A percentile compares a stretch with the other conserved stretches of the same genome.
phyloP scores from a whole-genome alignment of 2,113 vertebrate genomes.

The Hemibagrus wyckioides region DNA sequence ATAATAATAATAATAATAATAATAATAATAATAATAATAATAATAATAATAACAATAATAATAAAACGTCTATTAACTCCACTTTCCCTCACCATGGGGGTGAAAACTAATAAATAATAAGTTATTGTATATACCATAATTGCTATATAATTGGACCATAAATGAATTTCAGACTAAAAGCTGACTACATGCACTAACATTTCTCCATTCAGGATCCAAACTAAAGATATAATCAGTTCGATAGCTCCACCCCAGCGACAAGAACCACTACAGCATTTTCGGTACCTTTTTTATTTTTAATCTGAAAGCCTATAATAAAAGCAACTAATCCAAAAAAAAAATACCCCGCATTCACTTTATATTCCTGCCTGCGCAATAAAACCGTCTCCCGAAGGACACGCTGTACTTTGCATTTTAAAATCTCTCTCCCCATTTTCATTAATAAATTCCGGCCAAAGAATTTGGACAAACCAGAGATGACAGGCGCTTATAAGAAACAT shows the following conservation, averaged over 20 bases:
- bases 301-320: background rate
- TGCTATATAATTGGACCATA: background rate
- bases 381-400: constrained; percentile 7
- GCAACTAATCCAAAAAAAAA: background rate
- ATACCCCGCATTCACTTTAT: background rate
- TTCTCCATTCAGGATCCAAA: background rate
- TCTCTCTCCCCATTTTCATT: constrained; percentile 4
- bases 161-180: background rate
- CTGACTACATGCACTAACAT: background rate
- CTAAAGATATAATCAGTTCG: background rate
- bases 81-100: background rate
- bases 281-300: background rate
- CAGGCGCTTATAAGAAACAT: constrained; percentile 71
- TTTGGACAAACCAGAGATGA: constrained; percentile 35
- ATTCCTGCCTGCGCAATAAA: background rate
- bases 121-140: background rate
- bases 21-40: too few species aligned
- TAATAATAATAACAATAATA: too few species aligned
- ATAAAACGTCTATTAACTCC: too few species aligned
- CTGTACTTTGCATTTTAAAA: constrained; percentile 41
- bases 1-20: too few species aligned
- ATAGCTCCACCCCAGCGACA: background rate
- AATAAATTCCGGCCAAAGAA: constrained; percentile 7
- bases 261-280: background rate
- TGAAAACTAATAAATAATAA: background rate